Base-by-base conservation (phyloP, 2,797 vertebrate species). In the Microctenopoma steveboyesi region DNA sequence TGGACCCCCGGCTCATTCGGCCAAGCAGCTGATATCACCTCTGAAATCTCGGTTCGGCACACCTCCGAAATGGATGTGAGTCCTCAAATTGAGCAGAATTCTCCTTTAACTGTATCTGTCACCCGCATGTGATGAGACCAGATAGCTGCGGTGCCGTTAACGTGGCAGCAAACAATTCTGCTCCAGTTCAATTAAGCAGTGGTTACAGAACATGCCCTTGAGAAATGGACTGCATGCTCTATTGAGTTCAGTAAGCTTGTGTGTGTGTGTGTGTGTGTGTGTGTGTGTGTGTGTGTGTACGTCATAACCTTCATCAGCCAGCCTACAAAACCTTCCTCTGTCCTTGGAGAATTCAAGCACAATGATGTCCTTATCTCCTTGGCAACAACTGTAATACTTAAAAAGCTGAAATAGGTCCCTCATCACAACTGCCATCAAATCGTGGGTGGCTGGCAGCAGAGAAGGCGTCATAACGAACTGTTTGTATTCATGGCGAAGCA, bases 281-380 rank as follows among this genome's bases (percentile, higher is more conserved):
- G 65, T 51, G 72, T 43, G 57, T 59, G 45, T 57, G 45, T 57
- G 70, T 61, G 81, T 66, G 63, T 51, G 69, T 39, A 40, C 53
- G 65, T 83, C 81, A 47, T 90, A 93, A 91, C 87, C 90, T 90
- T 90, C 85, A 82, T 79, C 74, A 85, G 60, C 87, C 84, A 56
- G 77, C 86, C 86, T 78, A 81, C 82, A 86, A 92, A 91, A 85
- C 85, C 87, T 85, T 82, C 83, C 76, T 79, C 74, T 82, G 80
- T 92, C 88, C 90, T 91, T 87, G 86, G 89, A 92, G 90, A 86
- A 89, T 91, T 90, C 82, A 72, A 89, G 79, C 86, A 93, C 89
- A 92, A 91, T 89, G 86, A 88, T 90, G 86, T 90, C 84, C 90
- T 91, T 89, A 92, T 91, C 92, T 90, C 92, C 89, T 88, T 92